A percentile compares a stretch with the other conserved stretches of the same genome.
Conservation (phyloP, 2,888 invertebrate species). For the Drepanosiphum platanoidis region DNA sequence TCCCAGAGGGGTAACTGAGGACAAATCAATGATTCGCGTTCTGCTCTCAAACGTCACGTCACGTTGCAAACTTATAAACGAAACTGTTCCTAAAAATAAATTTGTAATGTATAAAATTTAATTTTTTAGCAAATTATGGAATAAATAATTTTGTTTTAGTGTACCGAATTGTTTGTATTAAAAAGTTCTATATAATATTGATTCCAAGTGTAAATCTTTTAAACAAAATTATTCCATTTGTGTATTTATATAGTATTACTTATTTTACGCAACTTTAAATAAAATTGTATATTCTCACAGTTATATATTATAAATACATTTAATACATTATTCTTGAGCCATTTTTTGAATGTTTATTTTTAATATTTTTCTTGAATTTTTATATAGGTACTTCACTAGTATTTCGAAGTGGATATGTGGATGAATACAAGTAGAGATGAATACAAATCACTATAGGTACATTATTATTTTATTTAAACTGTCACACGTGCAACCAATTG, state of each 20-base stretch:
- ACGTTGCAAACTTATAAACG: background rate
- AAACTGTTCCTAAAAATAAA: background rate
- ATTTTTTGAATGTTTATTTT: no score
- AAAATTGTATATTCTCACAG: no score
- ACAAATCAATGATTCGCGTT: slow-evolving; percentile 59
- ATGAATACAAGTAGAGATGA: background rate
- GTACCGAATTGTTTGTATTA: no score
- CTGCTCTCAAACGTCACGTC: slow-evolving; percentile 27
- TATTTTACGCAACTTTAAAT: no score
- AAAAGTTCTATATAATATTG: no score
- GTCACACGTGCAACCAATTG: slow-evolving; percentile 40
- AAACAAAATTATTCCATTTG: no score
- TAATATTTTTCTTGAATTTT: background rate
- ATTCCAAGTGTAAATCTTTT: no score
- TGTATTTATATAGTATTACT: no score
- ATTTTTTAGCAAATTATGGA: background rate
- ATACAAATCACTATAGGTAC: background rate
- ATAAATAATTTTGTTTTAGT: background rate
- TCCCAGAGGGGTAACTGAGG: slow-evolving; percentile 57
- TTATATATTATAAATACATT: no score
- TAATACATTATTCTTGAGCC: no score
- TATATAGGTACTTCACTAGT: background rate
- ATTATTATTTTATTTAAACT: slow-evolving; percentile 53
- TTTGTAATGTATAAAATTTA: background rate
- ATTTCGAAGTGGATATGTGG: background rate